These are phyloP conservation scores for Myiopsitta monachus DNA, from an alignment of 2,113 vertebrate species.

Conservation along the genomic window DNA sequence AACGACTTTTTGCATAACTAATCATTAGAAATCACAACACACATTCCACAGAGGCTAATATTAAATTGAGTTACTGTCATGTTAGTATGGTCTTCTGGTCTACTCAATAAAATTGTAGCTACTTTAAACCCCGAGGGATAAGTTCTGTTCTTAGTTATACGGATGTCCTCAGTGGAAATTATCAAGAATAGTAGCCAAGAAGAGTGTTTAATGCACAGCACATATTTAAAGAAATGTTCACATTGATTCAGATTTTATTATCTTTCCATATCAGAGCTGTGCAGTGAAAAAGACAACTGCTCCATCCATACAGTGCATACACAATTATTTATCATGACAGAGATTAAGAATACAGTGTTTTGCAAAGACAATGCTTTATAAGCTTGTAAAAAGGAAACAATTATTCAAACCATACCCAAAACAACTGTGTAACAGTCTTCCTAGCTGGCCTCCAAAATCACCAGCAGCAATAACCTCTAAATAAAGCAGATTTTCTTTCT, in stretches of 20 bases:
- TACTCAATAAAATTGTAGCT: slow-evolving; percentile 11
- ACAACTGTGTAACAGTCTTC: background rate
- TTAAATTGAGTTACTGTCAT: slow-evolving; percentile 12
- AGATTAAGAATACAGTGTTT: background rate
- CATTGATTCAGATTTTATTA: background rate
- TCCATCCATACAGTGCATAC: background rate
- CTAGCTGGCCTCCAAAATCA: background rate
- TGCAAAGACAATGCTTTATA: background rate
- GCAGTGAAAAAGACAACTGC: background rate
- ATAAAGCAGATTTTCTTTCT: background rate
- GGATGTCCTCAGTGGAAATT: background rate
- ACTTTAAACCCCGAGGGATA: background rate
- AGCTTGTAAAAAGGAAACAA: background rate
- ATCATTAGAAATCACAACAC: slow-evolving; percentile 37
- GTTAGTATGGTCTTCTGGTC: background rate
- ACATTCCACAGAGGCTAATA: slow-evolving; percentile 30
- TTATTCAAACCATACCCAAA: slow-evolving; percentile 9
- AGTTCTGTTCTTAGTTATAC: slow-evolving; percentile 19
- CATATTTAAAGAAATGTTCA: background rate
- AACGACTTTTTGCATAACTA: background rate
- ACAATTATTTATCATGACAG: background rate
- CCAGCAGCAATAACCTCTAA: background rate
- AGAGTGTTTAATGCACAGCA: background rate
- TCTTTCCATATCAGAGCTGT: background rate
- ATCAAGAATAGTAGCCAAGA: background rate